Evolutionary conservation across 2,797 vertebrate genomes (phyloP).

Genomic region (Acipenser oxyrinchus): DNA sequence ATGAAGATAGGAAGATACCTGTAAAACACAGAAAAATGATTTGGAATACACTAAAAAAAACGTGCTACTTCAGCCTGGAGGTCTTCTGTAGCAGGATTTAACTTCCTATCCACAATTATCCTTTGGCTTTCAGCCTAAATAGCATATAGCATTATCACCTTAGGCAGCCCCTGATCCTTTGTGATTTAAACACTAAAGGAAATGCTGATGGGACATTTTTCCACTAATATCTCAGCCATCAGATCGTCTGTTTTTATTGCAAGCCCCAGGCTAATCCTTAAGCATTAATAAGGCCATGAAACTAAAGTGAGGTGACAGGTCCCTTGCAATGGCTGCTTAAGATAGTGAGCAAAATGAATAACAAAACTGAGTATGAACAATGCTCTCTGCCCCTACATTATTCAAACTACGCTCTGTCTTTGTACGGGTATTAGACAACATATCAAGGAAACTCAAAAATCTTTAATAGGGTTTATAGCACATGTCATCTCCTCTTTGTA

Average conservation of each 20-base stretch:
- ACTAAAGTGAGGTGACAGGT: slow-evolving; percentile 1
- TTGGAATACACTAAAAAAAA: no score
- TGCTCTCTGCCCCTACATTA: not conserved
- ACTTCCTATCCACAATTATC: slow-evolving; percentile 38
- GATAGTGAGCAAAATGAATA: no score
- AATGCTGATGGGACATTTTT: slow-evolving; percentile 30
- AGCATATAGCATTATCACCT: slow-evolving; percentile 48
- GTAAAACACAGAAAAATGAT: no score
- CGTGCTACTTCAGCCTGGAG: no score
- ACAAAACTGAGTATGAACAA: not conserved
- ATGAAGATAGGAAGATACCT: no score
- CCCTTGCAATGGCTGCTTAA: not conserved
- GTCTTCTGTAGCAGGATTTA: not conserved
- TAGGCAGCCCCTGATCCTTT: slow-evolving; percentile 42
- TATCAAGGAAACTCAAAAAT: not conserved
- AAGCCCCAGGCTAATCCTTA: slow-evolving; percentile 11
- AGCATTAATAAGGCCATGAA: not conserved
- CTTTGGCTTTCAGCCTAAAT: slow-evolving; percentile 44
- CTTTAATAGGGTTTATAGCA: not conserved
- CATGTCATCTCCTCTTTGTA: slow-evolving; percentile 17
- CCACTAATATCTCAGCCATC: slow-evolving; percentile 26
- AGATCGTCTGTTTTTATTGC: slow-evolving; percentile 21
- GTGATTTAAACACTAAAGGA: slow-evolving; percentile 18
- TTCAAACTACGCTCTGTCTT: not conserved
- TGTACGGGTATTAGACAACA: not conserved